Evolutionary conservation across 2,113 vertebrate genomes (phyloP).

Genomic region (Archocentrus centrarchus): DNA sequence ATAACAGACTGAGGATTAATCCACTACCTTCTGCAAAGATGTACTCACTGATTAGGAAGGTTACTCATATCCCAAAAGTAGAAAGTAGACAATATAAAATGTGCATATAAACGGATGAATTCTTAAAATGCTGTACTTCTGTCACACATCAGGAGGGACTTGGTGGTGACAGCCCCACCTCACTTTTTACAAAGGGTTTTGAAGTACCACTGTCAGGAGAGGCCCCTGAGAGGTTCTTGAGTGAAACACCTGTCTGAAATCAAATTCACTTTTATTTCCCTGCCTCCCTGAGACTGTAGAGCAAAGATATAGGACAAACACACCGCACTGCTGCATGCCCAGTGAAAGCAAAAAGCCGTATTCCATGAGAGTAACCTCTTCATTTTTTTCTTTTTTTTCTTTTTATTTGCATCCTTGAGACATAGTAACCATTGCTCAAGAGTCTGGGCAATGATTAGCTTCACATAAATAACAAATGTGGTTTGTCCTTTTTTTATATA

Average conservation of each 20-base stretch:
- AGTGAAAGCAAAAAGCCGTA: not conserved
- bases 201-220: constrained; percentile 65
- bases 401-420: not conserved
- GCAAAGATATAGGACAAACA: constrained; percentile 23
- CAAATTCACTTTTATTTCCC: constrained; percentile 56
- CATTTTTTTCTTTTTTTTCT: not conserved
- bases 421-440: not conserved
- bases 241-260: constrained; percentile 72
- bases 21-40: constrained; percentile 3
- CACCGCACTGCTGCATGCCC: not conserved
- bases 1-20: constrained; percentile 6
- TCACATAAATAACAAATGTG: not conserved
- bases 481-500: not conserved
- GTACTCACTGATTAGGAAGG: constrained; percentile 24
- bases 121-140: constrained; percentile 45
- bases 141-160: constrained; percentile 55
- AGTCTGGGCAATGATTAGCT: not conserved
- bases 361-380: not conserved
- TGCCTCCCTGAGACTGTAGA: constrained; percentile 33
- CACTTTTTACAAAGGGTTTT: constrained; percentile 58
- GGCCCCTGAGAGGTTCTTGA: constrained; percentile 46
- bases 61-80: constrained; percentile 16
- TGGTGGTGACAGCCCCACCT: constrained; percentile 62
- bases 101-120: constrained; percentile 67
- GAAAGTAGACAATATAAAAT: constrained; percentile 43